Evolutionary conservation across 2,888 invertebrate species (phyloP).

Genomic region (Eulithis prunata): DNA sequence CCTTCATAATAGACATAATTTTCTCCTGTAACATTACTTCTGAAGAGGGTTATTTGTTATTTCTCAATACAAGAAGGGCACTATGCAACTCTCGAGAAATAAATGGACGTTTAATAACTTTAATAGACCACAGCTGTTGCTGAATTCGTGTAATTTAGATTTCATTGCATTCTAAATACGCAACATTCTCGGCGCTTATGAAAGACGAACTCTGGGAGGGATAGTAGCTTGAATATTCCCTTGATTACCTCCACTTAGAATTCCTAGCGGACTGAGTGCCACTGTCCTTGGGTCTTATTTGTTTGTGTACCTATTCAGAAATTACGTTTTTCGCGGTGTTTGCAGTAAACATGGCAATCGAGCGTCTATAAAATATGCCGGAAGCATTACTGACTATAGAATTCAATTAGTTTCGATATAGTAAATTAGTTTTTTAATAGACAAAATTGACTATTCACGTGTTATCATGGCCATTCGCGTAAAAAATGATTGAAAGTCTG

Average conservation of each 20-base stretch:
- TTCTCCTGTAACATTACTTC: constrained; percentile 19
- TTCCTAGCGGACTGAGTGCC: constrained; percentile 61
- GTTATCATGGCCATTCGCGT: constrained; percentile 35
- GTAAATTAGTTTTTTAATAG: constrained; percentile 36
- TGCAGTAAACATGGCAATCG: constrained; percentile 40
- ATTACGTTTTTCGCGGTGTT: constrained; percentile 64
- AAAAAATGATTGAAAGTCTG: constrained; percentile 39
- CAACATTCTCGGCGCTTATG: constrained; percentile 29
- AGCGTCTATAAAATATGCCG: constrained; percentile 42
- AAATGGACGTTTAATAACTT: constrained; percentile 24
- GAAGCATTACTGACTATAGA: constrained; percentile 45
- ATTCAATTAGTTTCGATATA: constrained; percentile 36
- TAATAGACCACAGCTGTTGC: constrained; percentile 24
- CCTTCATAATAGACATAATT: constrained; percentile 30
- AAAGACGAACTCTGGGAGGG: constrained; percentile 37
- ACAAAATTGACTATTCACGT: constrained; percentile 39
- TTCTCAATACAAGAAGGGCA: constrained; percentile 16
- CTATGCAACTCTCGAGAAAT: constrained; percentile 13
- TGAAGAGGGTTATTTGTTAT: constrained; percentile 5
- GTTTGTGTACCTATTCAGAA: constrained; percentile 62
- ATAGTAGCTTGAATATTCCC: constrained; percentile 44
- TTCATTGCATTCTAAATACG: constrained; percentile 31
- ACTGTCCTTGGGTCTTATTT: constrained; percentile 62
- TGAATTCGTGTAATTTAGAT: constrained; percentile 29
- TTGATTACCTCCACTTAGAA: constrained; percentile 70